phyloP scores from a whole-genome alignment of 2,888 invertebrate species.

The Tinea semifulvella region DNA sequence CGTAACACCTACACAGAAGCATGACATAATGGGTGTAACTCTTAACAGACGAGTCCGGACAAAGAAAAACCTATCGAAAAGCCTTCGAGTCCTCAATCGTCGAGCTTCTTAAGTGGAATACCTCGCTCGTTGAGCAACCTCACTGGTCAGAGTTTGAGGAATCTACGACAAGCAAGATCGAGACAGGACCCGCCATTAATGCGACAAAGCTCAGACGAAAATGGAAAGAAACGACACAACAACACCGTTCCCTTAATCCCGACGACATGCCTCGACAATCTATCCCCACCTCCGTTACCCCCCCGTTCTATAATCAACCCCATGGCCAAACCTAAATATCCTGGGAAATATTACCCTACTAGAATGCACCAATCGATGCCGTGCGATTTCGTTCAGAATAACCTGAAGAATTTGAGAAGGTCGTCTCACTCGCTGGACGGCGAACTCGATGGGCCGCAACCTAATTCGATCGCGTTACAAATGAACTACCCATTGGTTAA shows the following conservation, averaged over 20 bases:
- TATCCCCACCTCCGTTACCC: conserved; percentile 46
- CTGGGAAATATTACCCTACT: conserved; percentile 3
- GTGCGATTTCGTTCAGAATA: conserved; percentile 26
- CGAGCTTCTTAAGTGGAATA: conserved; percentile 54
- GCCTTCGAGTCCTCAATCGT: conserved; percentile 16
- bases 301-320: conserved; percentile 38
- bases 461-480: conserved; percentile 71
- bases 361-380: conserved; percentile 43
- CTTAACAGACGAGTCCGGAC: conserved; percentile 6
- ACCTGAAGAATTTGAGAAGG: conserved; percentile 23
- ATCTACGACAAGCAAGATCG: conserved; percentile 36
- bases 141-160: conserved; percentile 51
- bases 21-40: no score
- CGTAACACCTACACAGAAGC: no score
- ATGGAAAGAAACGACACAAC: conserved; percentile 34
- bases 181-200: conserved; percentile 29
- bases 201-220: conserved; percentile 42
- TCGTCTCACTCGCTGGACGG: conserved; percentile 54
- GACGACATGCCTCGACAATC: conserved; percentile 51
- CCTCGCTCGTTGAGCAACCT: conserved; percentile 57
- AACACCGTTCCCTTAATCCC: conserved; percentile 50
- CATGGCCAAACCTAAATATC: conserved; percentile 24
- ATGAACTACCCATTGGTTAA: conserved; percentile 72
- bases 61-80: not conserved
- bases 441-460: conserved; percentile 49